Evolutionary conservation across 2,888 invertebrate genomes (phyloP), one percentile per base, ranked within the genome.

Genomic region (Elegia similella): DNA sequence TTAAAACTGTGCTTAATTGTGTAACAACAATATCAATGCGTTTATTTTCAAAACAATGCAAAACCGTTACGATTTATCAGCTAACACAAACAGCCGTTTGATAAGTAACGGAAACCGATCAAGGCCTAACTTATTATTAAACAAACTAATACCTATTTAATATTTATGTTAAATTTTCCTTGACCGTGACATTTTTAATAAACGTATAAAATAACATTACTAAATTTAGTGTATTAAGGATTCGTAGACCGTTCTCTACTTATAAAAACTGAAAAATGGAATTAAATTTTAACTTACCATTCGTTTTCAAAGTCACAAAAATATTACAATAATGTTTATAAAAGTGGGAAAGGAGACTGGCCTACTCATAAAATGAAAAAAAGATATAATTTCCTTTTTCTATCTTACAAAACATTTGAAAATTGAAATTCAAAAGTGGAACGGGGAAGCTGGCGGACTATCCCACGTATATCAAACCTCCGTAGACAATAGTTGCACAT

Each of bases 401-500:
- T 8, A 16, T 16, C 46, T 12, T 10, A 10, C 12, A 46, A 46
- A 46, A 46, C 13, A 16, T 17, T 23, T 12, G 38, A 38, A 38
- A 38, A 43, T 29, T 47, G 10, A 42, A 29, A 47, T 56, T 42
- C 29, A 42, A 56, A 56, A 38, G 42, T 48, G 48, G 48, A 56
- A 54, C 52, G 7, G 5, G 15, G 42, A 53, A 17, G 55, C 47
- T 47, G 55, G 55, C 38, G 10, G n/a, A 48, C 54, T 32, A 55
- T 55, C 54, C 54, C 54, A 55, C 56, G 48, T 48, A 56, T 48
- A 56, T 56, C 48, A 56, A 50, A 55, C 30, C 43, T 55, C 48
- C 56, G 42, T 42, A 56, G 56, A 48, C 56, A 56, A 56, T 56
- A 47, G 38, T 34, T 56, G 48, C 42, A 56, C 56, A 56, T 59